Conservation (phyloP, 1,140 invertebrate genomes). For the Drosophila aff. region DNA sequence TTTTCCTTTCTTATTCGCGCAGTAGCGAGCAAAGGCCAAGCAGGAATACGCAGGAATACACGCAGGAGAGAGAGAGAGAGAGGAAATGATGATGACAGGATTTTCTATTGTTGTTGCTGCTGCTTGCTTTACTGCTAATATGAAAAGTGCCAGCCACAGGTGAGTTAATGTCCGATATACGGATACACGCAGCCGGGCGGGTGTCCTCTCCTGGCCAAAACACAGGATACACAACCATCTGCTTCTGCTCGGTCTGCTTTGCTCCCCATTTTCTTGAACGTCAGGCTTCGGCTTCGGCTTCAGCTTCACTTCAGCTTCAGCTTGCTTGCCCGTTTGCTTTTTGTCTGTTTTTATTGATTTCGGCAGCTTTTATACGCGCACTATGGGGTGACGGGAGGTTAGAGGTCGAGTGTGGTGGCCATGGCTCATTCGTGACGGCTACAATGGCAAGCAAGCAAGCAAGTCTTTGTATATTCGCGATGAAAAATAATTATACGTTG, state of each 20-base stretch:
- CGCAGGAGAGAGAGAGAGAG: conserved; percentile 35
- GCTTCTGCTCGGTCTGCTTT: conserved; percentile 14
- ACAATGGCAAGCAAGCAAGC: conserved; percentile 66
- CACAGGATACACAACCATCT: conserved; percentile 36
- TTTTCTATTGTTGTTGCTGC: conserved; percentile 58
- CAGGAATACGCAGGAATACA: conserved; percentile 4
- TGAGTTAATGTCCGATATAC: conserved; percentile 63
- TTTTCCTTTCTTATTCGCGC: conserved; percentile 7
- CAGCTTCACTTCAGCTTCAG: conserved; percentile 11
- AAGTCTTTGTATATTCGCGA: conserved; percentile 40
- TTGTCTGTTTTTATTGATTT: conserved; percentile 77
- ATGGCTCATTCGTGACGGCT: conserved; percentile 63
- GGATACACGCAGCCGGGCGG: conserved; percentile 31
- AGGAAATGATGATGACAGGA: conserved; percentile 41
- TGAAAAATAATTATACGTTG: conserved; percentile 30
- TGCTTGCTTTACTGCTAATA: conserved; percentile 33
- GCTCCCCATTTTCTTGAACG: conserved; percentile 18
- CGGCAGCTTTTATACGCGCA: conserved; percentile 63
- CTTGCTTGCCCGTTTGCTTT: conserved; percentile 56
- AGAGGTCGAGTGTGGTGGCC: conserved; percentile 38
- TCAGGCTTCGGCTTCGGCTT: conserved; percentile 13
- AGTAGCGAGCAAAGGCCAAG: conserved; percentile 18
- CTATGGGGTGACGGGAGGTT: conserved; percentile 23
- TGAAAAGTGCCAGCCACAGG: conserved; percentile 79
- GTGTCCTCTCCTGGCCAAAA: conserved; percentile 43